phyloP scores from a whole-genome alignment of 1,140 invertebrate genomes.

The Matsumurasca onukii region DNA sequence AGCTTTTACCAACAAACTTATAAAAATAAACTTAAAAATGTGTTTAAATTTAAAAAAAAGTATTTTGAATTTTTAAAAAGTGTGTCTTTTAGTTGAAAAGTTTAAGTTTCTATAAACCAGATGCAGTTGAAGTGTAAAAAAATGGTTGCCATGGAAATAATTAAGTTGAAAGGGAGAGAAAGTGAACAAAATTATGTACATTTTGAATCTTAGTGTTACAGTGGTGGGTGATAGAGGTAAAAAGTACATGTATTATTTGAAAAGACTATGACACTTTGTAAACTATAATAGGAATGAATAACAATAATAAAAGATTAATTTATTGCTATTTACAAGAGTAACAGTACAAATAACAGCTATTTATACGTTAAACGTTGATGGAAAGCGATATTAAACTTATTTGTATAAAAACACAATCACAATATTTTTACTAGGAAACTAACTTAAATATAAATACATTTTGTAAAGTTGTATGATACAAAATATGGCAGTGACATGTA shows the following conservation, averaged over 20 bases:
- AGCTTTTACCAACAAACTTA: no score
- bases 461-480: conserved; percentile 20
- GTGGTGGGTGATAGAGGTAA: no score
- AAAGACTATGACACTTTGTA: conserved; percentile 1
- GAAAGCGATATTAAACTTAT: conserved; percentile 27
- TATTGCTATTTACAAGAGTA: conserved; percentile 30
- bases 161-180: no score
- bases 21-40: no score
- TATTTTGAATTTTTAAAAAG: no score
- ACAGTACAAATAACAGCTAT: conserved; percentile 30
- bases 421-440: conserved; percentile 21
- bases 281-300: neutral
- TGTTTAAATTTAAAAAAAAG: no score
- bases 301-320: conserved; percentile 28
- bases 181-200: no score
- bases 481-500: conserved; percentile 32
- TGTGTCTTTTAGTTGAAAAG: no score
- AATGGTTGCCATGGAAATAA: no score
- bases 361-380: conserved; percentile 32
- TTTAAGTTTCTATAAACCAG: no score
- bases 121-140: no score
- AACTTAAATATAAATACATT: conserved; percentile 30
- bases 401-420: conserved; percentile 28
- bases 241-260: no score
- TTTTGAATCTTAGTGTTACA: neutral